These are phyloP conservation scores for Monomorium pharaonis DNA, from an alignment of 1,140 invertebrate genomes.

Conservation along the genomic window DNA sequence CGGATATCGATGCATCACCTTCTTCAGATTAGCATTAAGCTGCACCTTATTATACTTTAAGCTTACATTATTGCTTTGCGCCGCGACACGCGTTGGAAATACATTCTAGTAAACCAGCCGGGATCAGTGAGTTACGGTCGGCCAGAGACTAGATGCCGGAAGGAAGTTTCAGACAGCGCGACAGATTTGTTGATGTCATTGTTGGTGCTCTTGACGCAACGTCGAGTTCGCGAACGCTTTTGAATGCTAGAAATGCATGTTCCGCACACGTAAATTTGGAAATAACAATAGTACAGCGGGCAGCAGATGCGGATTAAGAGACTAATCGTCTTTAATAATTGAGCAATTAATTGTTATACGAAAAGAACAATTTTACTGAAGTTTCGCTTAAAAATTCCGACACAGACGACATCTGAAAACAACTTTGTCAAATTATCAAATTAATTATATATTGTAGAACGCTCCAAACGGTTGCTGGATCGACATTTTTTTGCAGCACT, in stretches of 20 bases:
- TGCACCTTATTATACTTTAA: constrained; percentile 79
- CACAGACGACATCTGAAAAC: no score
- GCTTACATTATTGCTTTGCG: constrained; percentile 70
- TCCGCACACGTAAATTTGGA: background rate
- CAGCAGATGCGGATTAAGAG: background rate
- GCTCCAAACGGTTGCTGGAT: no score
- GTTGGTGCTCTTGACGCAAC: background rate
- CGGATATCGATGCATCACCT: constrained; percentile 50
- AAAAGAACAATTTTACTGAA: no score
- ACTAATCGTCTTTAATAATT: background rate
- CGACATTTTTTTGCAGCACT: no score
- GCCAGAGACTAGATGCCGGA: constrained; percentile 9
- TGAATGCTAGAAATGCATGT: constrained; percentile 16
- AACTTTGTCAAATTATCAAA: no score
- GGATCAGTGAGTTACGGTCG: constrained; percentile 25
- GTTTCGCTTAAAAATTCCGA: no score
- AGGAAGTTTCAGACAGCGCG: constrained; percentile 53
- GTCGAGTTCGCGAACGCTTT: background rate
- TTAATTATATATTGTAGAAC: no score
- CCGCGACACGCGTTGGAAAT: constrained; percentile 66
- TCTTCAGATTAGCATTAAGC: constrained; percentile 77
- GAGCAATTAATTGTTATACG: background rate
- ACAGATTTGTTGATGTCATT: constrained; percentile 45
- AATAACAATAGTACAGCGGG: background rate
- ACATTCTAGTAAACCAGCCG: background rate